A percentile compares a stretch with the other conserved stretches of the same genome.
These are phyloP conservation scores for Epinephelus lanceolatus DNA, from an alignment of 2,113 vertebrate genomes.

Conservation along the genomic window DNA sequence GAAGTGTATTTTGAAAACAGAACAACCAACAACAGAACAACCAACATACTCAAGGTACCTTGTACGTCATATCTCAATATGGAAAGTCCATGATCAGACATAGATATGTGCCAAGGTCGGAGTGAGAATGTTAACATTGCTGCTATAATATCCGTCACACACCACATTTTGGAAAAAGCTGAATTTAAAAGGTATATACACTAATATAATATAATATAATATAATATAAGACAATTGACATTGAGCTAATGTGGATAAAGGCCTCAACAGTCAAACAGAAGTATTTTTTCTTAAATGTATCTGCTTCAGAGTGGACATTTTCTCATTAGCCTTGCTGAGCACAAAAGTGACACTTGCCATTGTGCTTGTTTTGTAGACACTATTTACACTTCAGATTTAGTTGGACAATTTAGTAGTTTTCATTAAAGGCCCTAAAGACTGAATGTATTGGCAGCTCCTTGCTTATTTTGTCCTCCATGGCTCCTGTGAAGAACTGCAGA, in stretches of 20 bases:
- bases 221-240: not conserved
- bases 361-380: not conserved
- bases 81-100: too few species aligned
- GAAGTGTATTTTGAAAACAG: too few species aligned
- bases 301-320: not conserved
- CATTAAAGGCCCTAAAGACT: not conserved
- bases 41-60: too few species aligned
- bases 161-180: not conserved
- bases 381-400: not conserved
- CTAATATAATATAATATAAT: not conserved
- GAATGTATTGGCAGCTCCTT: not conserved
- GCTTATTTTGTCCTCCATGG: not conserved
- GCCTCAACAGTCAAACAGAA: not conserved
- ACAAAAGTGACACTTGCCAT: not conserved
- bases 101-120: too few species aligned
- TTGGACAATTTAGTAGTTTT: slow-evolving; percentile 1
- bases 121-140: too few species aligned
- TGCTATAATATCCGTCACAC: too few species aligned
- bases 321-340: not conserved
- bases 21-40: too few species aligned
- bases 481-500: not conserved
- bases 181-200: not conserved
- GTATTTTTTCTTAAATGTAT: not conserved
- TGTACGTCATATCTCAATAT: too few species aligned
- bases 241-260: not conserved